Evolutionary conservation across 2,113 vertebrate genomes (phyloP).

Genomic region (Hyperoodon ampullatus): DNA sequence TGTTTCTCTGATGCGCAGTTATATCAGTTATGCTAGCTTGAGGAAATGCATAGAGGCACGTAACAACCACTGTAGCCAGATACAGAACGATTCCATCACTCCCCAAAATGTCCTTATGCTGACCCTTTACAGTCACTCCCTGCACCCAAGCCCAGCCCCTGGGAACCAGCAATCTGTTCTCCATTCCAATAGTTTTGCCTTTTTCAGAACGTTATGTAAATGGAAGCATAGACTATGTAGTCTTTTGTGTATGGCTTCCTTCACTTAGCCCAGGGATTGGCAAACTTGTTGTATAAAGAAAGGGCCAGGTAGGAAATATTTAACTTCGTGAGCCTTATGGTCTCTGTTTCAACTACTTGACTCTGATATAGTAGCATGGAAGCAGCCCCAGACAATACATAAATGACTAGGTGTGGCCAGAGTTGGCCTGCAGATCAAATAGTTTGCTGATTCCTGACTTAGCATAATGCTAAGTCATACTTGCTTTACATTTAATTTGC

Average conservation of each 20-base stretch:
- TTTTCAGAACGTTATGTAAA: slow-evolving; percentile 2
- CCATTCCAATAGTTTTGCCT: not conserved
- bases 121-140: not conserved
- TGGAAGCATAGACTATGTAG: not conserved
- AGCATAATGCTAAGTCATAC: not conserved
- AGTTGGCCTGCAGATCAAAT: not conserved
- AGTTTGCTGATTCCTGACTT: not conserved
- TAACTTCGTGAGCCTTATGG: not conserved
- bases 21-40: not conserved
- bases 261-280: not conserved
- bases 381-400: not conserved
- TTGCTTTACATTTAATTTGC: not conserved
- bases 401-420: not conserved
- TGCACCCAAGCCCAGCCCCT: not conserved
- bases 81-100: not conserved
- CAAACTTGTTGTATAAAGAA: not conserved
- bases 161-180: not conserved
- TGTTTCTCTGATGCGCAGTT: not conserved
- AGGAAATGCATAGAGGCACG: not conserved
- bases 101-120: not conserved
- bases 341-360: not conserved
- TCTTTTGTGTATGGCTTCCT: not conserved
- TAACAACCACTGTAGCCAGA: not conserved
- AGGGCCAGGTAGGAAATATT: not conserved
- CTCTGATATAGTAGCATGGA: not conserved